These are phyloP conservation scores for mouse (Mus musculus) DNA, from an alignment of 2,113 vertebrate genomes.

Conservation along the genomic window GRCm39 chr7:116688001-116688500, in stretches of 20 bases:
- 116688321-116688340: not conserved
- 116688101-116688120: not conserved
- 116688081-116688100: not conserved
- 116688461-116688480: not conserved
- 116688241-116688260: not conserved
- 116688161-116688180: not conserved
- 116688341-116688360: not conserved
- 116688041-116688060: not conserved
- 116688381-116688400: not conserved
- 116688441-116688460: not conserved
- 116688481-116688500: not conserved
- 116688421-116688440: not conserved
- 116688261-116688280: not conserved
- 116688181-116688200: not conserved
- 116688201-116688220: not conserved
- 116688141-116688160: accelerated
- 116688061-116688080: not conserved
- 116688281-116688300: not conserved
- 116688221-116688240: not conserved
- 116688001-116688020: not conserved
- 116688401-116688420: not conserved
- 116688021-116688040: not conserved
- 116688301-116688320: no score
- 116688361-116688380: not conserved
- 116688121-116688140: not conserved